Evolutionary conservation across 2,113 vertebrate genomes (phyloP).

Genomic region (Hyla sarda): DNA sequence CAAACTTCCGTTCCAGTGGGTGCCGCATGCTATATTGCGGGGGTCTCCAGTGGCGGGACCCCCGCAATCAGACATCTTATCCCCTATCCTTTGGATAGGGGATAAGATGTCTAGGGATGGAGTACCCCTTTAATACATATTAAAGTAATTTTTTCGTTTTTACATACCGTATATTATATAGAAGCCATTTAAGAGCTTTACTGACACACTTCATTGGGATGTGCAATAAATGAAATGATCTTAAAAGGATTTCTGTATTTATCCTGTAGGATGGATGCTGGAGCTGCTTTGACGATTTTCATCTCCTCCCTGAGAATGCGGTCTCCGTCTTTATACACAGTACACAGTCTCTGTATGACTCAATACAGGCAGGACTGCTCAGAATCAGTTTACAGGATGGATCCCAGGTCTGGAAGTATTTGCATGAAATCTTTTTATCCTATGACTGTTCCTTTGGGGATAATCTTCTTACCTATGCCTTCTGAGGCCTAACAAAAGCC

Average conservation of each 20-base stretch:
- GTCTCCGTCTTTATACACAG: slow-evolving; percentile 47
- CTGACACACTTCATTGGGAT: background rate
- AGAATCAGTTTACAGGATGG: slow-evolving; percentile 43
- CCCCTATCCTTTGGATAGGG: too few relatives aligned
- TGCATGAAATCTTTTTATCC: background rate
- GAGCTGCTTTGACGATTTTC: slow-evolving; percentile 59
- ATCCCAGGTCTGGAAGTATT: slow-evolving; percentile 41
- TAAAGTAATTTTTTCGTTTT: too few relatives aligned
- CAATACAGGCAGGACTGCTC: slow-evolving; percentile 36
- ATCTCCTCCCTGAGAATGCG: slow-evolving; percentile 35
- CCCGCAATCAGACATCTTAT: too few relatives aligned
- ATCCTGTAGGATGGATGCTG: slow-evolving; percentile 57
- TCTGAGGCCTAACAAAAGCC: too few relatives aligned
- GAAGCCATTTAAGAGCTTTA: background rate
- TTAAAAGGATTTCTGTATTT: background rate
- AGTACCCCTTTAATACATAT: too few relatives aligned
- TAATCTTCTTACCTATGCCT: background rate
- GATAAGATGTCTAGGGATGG: too few relatives aligned
- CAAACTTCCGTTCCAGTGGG: too few relatives aligned
- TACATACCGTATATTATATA: too few relatives aligned
- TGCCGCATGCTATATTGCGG: too few relatives aligned
- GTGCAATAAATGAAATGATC: background rate
- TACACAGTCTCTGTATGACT: slow-evolving; percentile 47
- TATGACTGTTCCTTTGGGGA: background rate
- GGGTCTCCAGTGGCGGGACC: too few relatives aligned